Conservation (phyloP, 2,797 vertebrate genomes). For the Avahi laniger region DNA sequence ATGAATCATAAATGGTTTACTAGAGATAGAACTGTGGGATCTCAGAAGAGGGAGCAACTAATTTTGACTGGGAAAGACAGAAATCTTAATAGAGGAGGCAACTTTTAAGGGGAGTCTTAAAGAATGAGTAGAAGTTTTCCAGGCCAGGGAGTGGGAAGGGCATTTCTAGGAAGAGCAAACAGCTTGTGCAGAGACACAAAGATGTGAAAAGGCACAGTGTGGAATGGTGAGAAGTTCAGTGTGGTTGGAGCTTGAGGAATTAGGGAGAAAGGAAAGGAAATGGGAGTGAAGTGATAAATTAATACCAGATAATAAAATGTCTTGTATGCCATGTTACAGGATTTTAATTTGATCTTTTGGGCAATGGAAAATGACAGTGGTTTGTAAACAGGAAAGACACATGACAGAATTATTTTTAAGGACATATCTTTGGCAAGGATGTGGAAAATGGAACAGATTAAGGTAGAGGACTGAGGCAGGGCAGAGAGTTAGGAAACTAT, state of each 20-base stretch:
- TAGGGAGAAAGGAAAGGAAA: background rate
- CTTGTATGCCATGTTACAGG: background rate
- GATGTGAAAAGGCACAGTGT: background rate
- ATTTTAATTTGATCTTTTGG: slow-evolving; percentile 13
- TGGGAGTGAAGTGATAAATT: background rate
- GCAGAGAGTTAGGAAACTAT: background rate
- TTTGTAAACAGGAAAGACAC: slow-evolving; percentile 19
- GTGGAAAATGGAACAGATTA: background rate
- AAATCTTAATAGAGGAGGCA: background rate
- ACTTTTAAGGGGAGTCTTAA: background rate
- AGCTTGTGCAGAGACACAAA: background rate
- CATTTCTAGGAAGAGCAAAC: background rate
- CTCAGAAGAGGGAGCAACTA: background rate
- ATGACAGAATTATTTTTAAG: background rate
- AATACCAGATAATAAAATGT: background rate
- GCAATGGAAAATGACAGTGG: background rate
- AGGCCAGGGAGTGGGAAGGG: background rate
- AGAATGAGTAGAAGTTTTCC: background rate
- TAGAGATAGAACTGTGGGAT: background rate
- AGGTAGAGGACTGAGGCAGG: background rate
- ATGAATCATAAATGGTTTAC: background rate
- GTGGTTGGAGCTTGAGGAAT: background rate
- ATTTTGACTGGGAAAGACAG: background rate
- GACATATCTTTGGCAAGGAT: background rate
- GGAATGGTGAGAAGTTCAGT: background rate